Evolutionary conservation across 2,888 invertebrate genomes (phyloP).

Genomic region (Deroplatys truncata): DNA sequence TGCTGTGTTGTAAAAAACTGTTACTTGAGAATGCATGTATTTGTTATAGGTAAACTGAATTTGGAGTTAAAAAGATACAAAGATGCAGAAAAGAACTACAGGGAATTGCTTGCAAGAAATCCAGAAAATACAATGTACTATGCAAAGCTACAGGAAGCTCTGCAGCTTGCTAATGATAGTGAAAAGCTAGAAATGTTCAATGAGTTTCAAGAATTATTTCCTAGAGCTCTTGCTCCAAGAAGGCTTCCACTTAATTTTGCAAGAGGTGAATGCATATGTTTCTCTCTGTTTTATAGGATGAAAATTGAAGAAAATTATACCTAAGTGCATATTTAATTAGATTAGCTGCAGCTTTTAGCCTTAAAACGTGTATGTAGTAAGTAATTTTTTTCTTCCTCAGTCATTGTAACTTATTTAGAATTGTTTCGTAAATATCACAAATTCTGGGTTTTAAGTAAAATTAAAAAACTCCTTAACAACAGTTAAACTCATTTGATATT

Average conservation of each 20-base stretch:
- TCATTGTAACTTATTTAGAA: too few relatives aligned
- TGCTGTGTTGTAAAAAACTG: background rate
- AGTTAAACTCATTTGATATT: too few relatives aligned
- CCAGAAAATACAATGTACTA: constrained; percentile 96
- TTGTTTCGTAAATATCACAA: too few relatives aligned
- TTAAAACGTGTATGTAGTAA: too few relatives aligned
- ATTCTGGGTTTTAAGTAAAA: too few relatives aligned
- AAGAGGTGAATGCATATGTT: constrained; percentile 48
- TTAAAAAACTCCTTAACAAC: too few relatives aligned
- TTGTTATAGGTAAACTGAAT: constrained; percentile 52
- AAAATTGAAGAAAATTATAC: too few relatives aligned
- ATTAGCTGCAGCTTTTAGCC: too few relatives aligned
- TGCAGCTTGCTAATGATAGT: constrained; percentile 65
- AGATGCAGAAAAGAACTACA: constrained; percentile 78
- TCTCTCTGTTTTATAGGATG: background rate
- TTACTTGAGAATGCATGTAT: background rate
- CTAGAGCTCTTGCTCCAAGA: constrained; percentile 83
- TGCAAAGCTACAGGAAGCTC: constrained; percentile 79
- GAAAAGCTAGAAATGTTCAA: constrained; percentile 78
- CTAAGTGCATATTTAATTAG: too few relatives aligned
- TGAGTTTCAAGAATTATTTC: constrained; percentile 71
- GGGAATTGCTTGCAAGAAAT: constrained; percentile 83
- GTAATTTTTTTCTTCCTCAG: too few relatives aligned
- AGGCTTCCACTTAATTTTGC: constrained; percentile 86
- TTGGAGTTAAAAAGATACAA: constrained; percentile 50